Conservation (phyloP, 2,888 invertebrate species). For the Drosophila kuntzei region DNA sequence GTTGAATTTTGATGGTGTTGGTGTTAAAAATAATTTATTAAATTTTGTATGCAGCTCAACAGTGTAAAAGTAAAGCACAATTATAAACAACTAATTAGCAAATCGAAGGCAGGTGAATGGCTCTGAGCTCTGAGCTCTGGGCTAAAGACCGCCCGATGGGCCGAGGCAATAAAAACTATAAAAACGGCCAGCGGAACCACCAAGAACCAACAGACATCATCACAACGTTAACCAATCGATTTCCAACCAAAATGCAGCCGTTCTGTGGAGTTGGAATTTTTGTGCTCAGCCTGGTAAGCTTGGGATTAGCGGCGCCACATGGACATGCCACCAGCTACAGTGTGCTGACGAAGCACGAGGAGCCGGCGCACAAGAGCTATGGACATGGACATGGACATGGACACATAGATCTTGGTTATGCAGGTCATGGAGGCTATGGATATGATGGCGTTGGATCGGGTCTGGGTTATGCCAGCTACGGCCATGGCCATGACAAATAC, state of each 20-base stretch:
- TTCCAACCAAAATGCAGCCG: slow-evolving; percentile 53
- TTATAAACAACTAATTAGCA: slow-evolving; percentile 61
- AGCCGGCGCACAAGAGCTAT: slow-evolving; percentile 58
- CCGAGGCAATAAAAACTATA: slow-evolving; percentile 43
- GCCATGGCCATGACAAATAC: slow-evolving; percentile 77
- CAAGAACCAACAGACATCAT: slow-evolving; percentile 63
- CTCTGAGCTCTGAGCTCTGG: slow-evolving; percentile 11
- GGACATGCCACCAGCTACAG: slow-evolving; percentile 76
- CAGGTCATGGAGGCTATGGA: slow-evolving; percentile 35
- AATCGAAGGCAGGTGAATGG: slow-evolving; percentile 54
- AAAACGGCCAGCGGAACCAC: slow-evolving; percentile 38
- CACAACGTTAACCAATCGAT: slow-evolving; percentile 33
- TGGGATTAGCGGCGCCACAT: slow-evolving; percentile 63
- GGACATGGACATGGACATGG: slow-evolving; percentile 40
- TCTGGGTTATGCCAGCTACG: slow-evolving; percentile 45
- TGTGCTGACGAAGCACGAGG: slow-evolving; percentile 80
- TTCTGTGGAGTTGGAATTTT: slow-evolving; percentile 55
- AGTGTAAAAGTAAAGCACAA: slow-evolving; percentile 41
- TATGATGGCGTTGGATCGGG: slow-evolving; percentile 40
- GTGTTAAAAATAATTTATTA: slow-evolving; percentile 37
- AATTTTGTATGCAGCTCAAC: slow-evolving; percentile 55
- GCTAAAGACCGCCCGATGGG: slow-evolving; percentile 46
- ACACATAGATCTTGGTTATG: slow-evolving; percentile 43
- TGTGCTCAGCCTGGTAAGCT: slow-evolving; percentile 54
- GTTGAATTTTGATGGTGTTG: slow-evolving; percentile 21